phyloP scores from a whole-genome alignment of 1,140 invertebrate genomes.

The Anadara kagoshimensis region DNA sequence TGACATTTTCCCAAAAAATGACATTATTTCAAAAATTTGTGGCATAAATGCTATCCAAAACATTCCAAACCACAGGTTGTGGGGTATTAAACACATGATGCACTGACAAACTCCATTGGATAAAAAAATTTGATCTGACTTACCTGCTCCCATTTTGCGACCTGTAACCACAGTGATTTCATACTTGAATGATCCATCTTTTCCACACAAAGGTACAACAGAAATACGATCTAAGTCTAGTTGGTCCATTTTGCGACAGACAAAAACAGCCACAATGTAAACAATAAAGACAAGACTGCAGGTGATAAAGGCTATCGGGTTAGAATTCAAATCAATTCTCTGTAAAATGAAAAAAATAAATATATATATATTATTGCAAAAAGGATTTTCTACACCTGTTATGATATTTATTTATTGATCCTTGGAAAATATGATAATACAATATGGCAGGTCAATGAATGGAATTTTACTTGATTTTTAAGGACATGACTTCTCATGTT shows the following conservation, averaged over 20 bases:
- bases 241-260: slow-evolving; percentile 73
- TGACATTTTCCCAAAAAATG: no score
- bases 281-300: slow-evolving; percentile 72
- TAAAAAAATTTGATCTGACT: slow-evolving; percentile 2
- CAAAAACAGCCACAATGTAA: slow-evolving; percentile 72
- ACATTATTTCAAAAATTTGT: no score
- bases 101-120: neutral
- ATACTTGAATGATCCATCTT: slow-evolving; percentile 66
- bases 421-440: no score
- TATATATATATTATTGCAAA: neutral
- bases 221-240: slow-evolving; percentile 69
- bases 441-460: no score
- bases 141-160: slow-evolving; percentile 59
- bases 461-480: no score
- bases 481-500: no score
- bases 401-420: no score
- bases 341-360: slow-evolving; percentile 35
- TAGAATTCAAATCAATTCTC: slow-evolving; percentile 57
- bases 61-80: no score
- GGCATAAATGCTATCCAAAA: no score
- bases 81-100: neutral
- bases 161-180: slow-evolving; percentile 67
- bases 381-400: no score
- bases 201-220: slow-evolving; percentile 65
- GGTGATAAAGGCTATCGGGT: slow-evolving; percentile 68